A percentile compares a stretch with the other conserved stretches of the same genome.
These are phyloP conservation scores for Drosophila monieri DNA, from an alignment of 2,888 invertebrate genomes.

Conservation along the genomic window DNA sequence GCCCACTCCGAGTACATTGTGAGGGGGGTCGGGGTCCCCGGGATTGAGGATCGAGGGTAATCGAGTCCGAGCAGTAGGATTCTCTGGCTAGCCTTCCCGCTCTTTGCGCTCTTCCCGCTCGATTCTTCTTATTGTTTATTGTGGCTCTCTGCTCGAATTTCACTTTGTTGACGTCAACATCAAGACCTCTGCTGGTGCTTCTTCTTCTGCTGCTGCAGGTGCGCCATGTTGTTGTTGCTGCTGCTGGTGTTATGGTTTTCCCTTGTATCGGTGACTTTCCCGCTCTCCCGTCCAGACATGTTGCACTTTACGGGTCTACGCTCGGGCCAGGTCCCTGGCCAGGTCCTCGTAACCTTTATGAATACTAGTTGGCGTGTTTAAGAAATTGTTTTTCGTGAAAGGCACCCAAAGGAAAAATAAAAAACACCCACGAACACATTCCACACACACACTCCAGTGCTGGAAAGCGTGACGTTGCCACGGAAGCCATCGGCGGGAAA, in stretches of 20 bases:
- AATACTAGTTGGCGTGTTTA: constrained; percentile 8
- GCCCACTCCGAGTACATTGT: constrained; percentile 86
- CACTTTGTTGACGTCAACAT: constrained; percentile 56
- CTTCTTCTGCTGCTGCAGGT: constrained; percentile 21
- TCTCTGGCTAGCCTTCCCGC: not conserved
- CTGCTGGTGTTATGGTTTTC: constrained; percentile 15
- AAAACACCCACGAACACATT: constrained; percentile 11
- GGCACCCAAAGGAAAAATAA: constrained; percentile 18
- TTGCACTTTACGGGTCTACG: constrained; percentile 11
- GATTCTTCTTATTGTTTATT: constrained; percentile 7
- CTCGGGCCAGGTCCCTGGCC: constrained; percentile 1
- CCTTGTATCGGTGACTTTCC: not conserved
- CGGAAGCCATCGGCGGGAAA: not conserved
- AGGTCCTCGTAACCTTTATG: not conserved
- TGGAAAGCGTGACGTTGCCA: not conserved
- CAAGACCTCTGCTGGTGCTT: constrained; percentile 33
- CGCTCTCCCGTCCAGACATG: constrained; percentile 5
- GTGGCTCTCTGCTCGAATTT: constrained; percentile 20
- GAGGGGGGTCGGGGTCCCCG: not conserved
- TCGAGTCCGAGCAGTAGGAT: not conserved
- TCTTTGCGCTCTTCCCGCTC: not conserved
- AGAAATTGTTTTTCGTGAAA: constrained; percentile 1
- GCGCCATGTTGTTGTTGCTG: constrained; percentile 38
- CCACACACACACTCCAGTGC: constrained; percentile 15
- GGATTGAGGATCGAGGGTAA: not conserved